Percentiles rank a stretch among this genome's conserved stretches.
Conservation (phyloP, 1,140 invertebrate genomes). For the Leptinotarsa texana region DNA sequence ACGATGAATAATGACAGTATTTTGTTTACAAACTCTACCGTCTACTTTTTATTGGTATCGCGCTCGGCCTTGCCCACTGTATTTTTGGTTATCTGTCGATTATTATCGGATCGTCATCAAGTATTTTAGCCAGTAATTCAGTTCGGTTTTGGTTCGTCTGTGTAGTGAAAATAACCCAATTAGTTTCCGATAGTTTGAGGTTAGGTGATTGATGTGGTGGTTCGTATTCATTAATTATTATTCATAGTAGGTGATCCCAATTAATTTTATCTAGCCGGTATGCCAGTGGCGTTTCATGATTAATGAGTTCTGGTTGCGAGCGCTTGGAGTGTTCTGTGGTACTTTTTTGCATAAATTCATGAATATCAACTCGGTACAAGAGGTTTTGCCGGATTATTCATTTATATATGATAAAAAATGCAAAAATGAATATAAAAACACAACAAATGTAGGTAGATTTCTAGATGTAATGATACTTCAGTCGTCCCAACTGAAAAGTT, state of each 20-base stretch:
- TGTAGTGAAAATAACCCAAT: conserved; percentile 4
- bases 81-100: neutral
- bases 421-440: too few species aligned
- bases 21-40: neutral
- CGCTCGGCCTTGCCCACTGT: neutral
- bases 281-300: neutral
- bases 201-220: conserved; percentile 2
- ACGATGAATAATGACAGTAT: neutral
- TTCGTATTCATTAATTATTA: conserved; percentile 7
- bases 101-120: neutral
- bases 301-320: too few species aligned
- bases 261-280: neutral
- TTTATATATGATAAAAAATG: too few species aligned
- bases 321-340: too few species aligned
- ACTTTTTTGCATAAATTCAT: too few species aligned
- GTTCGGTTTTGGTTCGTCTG: neutral
- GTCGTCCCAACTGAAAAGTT: too few species aligned
- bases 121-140: neutral
- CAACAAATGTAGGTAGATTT: too few species aligned
- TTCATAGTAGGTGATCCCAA: neutral
- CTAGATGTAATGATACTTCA: too few species aligned
- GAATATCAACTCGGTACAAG: too few species aligned
- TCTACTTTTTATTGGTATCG: neutral
- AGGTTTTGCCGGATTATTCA: too few species aligned
- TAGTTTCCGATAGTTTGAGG: conserved; percentile 1